phyloP scores from a whole-genome alignment of 2,888 invertebrate genomes.

The Drosophila maculinotata region DNA sequence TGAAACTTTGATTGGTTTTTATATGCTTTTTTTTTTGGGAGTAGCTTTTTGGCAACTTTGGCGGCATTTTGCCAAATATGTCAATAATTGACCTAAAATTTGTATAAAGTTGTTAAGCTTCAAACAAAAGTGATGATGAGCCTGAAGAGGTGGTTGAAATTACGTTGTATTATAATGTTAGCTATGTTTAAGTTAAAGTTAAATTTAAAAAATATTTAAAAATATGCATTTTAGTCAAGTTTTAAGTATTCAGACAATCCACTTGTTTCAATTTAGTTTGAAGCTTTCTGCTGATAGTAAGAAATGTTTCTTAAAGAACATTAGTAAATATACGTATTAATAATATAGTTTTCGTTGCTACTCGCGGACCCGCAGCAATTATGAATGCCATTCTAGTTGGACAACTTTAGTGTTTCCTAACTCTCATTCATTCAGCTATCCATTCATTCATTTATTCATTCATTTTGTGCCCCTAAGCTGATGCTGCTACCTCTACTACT shows the following conservation, averaged over 20 bases:
- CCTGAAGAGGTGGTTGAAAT: background rate
- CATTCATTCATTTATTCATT: conserved; percentile 71
- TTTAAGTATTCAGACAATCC: background rate
- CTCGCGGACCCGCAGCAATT: conserved; percentile 43
- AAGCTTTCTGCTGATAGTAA: background rate
- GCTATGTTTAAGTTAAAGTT: no score
- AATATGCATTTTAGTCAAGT: no score
- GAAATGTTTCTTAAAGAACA: no score
- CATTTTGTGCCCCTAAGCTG: conserved; percentile 53
- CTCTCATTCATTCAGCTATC: conserved; percentile 55
- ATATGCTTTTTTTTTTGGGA: conserved; percentile 48
- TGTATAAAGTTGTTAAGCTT: conserved; percentile 39
- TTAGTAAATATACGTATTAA: background rate
- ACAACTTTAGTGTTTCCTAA: conserved; percentile 48
- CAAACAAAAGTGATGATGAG: conserved; percentile 27
- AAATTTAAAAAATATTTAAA: no score
- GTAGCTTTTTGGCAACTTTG: conserved; percentile 24
- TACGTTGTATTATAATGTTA: conserved; percentile 6
- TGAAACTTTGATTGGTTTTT: conserved; percentile 78
- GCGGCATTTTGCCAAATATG: conserved; percentile 58
- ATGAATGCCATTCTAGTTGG: conserved; percentile 59
- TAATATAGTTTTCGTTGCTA: conserved; percentile 9
- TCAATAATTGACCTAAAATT: conserved; percentile 68
- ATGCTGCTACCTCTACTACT: no score
- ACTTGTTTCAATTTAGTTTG: no score